Conservation (phyloP, 2,113 vertebrate genomes). For the Percina caprodes region DNA sequence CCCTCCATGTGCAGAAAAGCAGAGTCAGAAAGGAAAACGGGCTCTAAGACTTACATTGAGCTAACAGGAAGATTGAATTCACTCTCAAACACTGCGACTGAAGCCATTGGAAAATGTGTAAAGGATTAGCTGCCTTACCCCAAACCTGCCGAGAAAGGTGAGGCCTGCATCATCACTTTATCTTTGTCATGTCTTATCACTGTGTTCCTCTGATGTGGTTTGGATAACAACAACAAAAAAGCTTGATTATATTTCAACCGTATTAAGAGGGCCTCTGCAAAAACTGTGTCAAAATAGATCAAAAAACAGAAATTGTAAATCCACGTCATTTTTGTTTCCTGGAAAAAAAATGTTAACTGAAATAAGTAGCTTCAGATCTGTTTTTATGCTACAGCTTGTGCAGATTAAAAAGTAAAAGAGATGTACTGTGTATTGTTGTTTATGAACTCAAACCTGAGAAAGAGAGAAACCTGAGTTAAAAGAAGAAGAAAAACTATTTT, state of each 20-base stretch:
- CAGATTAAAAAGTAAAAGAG: not conserved
- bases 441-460: not conserved
- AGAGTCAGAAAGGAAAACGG: constrained; percentile 71
- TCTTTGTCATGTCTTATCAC: not conserved
- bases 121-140: constrained; percentile 86
- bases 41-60: constrained; percentile 41
- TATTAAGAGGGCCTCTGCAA: not conserved
- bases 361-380: not conserved
- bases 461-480: not conserved
- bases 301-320: not conserved
- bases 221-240: not conserved
- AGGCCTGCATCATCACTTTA: constrained; percentile 44
- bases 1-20: constrained; percentile 62
- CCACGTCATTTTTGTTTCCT: not conserved
- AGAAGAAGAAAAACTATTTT: not conserved
- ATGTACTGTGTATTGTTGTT: not conserved
- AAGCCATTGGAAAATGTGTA: constrained; percentile 82
- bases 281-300: not conserved
- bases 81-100: constrained; percentile 26
- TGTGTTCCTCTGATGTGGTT: not conserved
- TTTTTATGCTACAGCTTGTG: not conserved
- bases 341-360: too few relatives aligned
- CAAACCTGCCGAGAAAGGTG: constrained; percentile 86
- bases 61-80: constrained; percentile 19
- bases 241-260: not conserved